A percentile compares a stretch with the other conserved stretches of the same genome.
phyloP scores from a whole-genome alignment of 2,797 vertebrate genomes.

The Atherinosoma microstoma region DNA sequence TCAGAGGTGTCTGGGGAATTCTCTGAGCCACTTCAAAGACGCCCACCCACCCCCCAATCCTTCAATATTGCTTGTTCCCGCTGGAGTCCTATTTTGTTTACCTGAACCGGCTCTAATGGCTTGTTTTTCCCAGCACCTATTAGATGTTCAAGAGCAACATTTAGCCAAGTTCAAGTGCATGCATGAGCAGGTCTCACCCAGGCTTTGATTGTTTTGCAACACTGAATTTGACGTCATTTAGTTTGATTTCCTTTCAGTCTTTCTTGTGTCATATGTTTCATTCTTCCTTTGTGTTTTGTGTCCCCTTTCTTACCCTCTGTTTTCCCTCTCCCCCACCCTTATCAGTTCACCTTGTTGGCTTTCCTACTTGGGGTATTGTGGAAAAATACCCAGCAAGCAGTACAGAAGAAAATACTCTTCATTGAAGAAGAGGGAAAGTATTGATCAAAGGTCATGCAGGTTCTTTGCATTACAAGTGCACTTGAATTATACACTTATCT shows the following conservation, averaged over 20 bases:
- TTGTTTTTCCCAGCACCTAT: slow-evolving; percentile 74
- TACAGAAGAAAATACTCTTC: slow-evolving; percentile 18
- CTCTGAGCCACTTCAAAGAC: slow-evolving; percentile 81
- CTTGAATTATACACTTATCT: not conserved
- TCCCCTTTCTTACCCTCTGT: not conserved
- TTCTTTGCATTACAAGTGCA: slow-evolving; percentile 2
- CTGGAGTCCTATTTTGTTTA: slow-evolving; percentile 83
- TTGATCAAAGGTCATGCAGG: not conserved
- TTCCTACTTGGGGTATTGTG: slow-evolving; percentile 12
- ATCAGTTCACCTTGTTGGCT: slow-evolving; percentile 20
- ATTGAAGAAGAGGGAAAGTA: not conserved
- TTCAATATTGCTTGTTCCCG: slow-evolving; percentile 75
- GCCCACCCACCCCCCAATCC: slow-evolving; percentile 42
- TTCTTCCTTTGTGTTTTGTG: slow-evolving; percentile 20
- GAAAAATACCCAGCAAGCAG: slow-evolving; percentile 3
- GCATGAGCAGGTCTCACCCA: slow-evolving; percentile 43
- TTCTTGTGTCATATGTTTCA: slow-evolving; percentile 21
- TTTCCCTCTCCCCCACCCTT: slow-evolving; percentile 9
- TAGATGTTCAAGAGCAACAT: slow-evolving; percentile 66
- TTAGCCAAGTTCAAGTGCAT: slow-evolving; percentile 75
- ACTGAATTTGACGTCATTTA: slow-evolving; percentile 26
- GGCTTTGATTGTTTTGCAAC: slow-evolving; percentile 56
- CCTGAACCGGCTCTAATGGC: slow-evolving; percentile 81
- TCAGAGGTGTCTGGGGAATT: slow-evolving; percentile 78
- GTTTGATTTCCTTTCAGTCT: slow-evolving; percentile 23